Conservation (phyloP, 2,797 vertebrate species). For the Hybognathus amarus region DNA sequence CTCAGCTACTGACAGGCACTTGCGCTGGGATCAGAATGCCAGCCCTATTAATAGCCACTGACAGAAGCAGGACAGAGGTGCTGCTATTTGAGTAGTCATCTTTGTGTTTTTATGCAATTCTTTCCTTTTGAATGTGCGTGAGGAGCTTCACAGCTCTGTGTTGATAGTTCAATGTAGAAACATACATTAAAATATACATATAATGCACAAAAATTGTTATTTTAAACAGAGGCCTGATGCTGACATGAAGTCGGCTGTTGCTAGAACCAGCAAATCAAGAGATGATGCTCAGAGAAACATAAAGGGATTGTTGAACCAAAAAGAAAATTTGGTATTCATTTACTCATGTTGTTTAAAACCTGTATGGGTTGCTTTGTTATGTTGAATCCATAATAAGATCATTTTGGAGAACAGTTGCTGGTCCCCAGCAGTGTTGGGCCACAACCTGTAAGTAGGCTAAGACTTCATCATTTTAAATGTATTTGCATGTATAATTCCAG, state of each 20-base stretch:
- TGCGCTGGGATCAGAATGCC: conserved; percentile 45
- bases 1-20: conserved; percentile 46
- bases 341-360: not conserved
- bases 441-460: too few species aligned
- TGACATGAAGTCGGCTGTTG: not conserved
- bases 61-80: conserved; percentile 14
- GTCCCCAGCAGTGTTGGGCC: too few species aligned
- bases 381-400: too few species aligned
- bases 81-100: not conserved
- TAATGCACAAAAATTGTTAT: not conserved
- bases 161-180: not conserved
- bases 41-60: conserved; percentile 53
- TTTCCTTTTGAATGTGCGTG: not conserved
- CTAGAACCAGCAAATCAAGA: not conserved
- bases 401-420: too few species aligned
- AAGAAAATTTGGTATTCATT: not conserved
- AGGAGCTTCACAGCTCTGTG: not conserved
- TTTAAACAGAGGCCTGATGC: not conserved
- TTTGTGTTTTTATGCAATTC: not conserved
- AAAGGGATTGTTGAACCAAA: not conserved
- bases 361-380: not conserved
- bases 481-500: too few species aligned
- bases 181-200: not conserved
- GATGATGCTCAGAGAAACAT: not conserved
- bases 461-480: too few species aligned